Conservation (phyloP, 2,888 invertebrate genomes). For the Flexamia atlantica region DNA sequence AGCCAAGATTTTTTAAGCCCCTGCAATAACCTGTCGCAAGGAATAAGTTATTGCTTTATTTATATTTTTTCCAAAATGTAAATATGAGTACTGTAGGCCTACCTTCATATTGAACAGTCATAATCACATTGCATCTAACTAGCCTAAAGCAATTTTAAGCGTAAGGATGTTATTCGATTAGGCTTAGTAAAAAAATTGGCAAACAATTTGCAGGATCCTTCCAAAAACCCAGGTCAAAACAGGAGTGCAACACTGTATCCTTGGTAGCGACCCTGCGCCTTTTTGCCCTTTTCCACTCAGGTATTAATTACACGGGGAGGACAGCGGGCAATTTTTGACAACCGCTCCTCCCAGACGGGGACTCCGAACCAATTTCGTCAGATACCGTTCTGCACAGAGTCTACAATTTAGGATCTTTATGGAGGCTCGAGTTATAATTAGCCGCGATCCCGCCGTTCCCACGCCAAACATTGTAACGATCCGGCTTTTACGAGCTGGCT, state of each 20-base stretch:
- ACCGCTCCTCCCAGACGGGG: neutral
- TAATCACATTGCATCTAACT: too few species aligned
- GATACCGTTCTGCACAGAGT: constrained; percentile 58
- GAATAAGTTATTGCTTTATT: too few species aligned
- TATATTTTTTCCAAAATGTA: too few species aligned
- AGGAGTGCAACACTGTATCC: neutral
- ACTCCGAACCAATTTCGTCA: constrained; percentile 58
- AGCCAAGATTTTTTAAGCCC: too few species aligned
- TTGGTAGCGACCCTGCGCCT: neutral
- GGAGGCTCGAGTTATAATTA: constrained; percentile 54
- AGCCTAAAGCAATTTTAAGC: too few species aligned
- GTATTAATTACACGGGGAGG: constrained; percentile 50
- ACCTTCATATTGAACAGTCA: too few species aligned
- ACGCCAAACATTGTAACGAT: constrained; percentile 59
- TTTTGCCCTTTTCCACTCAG: too few species aligned
- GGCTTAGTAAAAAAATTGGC: too few species aligned
- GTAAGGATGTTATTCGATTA: too few species aligned
- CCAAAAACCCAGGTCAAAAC: neutral
- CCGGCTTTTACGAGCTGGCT: constrained; percentile 39
- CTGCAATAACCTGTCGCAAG: too few species aligned
- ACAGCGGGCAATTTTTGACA: constrained; percentile 56
- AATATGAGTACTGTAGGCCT: too few species aligned
- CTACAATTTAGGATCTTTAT: constrained; percentile 60
- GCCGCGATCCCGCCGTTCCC: constrained; percentile 34
- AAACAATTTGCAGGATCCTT: too few species aligned